Evolutionary conservation across 2,113 vertebrate genomes (phyloP).

Genomic region (Meriones unguiculatus): DNA sequence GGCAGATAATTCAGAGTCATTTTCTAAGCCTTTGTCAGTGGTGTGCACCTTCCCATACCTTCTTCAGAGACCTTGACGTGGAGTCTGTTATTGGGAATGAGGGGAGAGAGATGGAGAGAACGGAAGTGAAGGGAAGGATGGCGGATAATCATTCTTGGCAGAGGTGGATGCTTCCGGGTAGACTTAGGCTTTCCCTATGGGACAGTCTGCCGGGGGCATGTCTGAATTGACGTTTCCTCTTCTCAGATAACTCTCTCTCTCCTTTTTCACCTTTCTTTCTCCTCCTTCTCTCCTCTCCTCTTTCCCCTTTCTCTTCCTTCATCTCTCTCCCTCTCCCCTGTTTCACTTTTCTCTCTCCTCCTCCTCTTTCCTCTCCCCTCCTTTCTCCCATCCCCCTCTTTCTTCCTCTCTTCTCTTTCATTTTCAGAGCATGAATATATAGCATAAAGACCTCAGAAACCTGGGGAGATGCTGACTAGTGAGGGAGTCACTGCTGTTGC

Average conservation of each 20-base stretch:
- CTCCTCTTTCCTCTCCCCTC: fast-evolving
- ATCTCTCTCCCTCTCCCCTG: neutral
- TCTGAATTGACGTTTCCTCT: neutral
- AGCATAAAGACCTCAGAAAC: neutral
- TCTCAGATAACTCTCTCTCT: neutral
- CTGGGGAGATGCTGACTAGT: fast-evolving
- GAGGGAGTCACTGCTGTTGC: fast-evolving
- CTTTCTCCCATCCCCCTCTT: too few relatives aligned
- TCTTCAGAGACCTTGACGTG: neutral
- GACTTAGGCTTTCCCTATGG: neutral
- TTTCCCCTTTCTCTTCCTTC: neutral
- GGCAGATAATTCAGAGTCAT: fast-evolving
- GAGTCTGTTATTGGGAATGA: too few relatives aligned
- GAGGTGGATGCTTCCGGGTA: neutral
- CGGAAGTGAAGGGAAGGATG: too few relatives aligned
- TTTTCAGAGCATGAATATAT: neutral
- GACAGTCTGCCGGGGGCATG: neutral
- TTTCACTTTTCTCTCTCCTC: too few relatives aligned
- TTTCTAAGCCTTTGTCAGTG: neutral
- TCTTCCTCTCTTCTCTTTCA: neutral
- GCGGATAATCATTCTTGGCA: neutral
- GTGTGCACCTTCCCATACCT: fast-evolving
- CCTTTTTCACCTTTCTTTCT: neutral
- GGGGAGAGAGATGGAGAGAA: neutral
- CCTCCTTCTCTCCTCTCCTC: too few relatives aligned